Evolutionary conservation across 2,888 invertebrate genomes (phyloP), one percentile per base, ranked within the genome.

Genomic region (Lepidonotus clava): DNA sequence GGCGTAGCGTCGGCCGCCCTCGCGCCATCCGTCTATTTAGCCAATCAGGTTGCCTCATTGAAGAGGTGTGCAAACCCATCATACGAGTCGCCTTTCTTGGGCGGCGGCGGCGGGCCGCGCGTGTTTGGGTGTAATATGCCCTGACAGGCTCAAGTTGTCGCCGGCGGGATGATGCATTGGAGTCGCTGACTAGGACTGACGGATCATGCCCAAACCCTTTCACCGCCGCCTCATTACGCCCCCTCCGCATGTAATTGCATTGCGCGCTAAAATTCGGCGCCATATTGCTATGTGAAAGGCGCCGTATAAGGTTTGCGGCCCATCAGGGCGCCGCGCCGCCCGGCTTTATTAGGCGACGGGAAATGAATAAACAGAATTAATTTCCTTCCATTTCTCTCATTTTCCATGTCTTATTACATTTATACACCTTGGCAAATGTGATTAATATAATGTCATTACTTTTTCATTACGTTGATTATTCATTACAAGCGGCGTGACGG

Each of bases 291-390:
- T 18, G 36, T 36, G 34, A 71, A 71, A 71, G 71, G 71, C 71
- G 71, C 32, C 8, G 6, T 71, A 76, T 34, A 2, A 76, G 34
- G 36, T 21, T 0, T n/a, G 21, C 76, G 36, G 32, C 40, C 5
- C 61, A 21, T 76, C 38, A 34, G n/a, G 14, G 36, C 71, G 28
- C 34, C 4, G 24, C 83, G 8, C 28, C 46, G 6, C 28, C 21
- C 2, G 53, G 34, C 84, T 38, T 84, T 84, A 84, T 40, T 38
- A 66, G 66, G 56, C 38, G 36, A 24, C 41, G 32, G 85, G 85
- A 85, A 85, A 67, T 85, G 85, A 85, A 85, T 85, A 85, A 85
- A 85, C 85, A 85, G 67, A 67, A 85, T 85, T 85, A 85, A 85
- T 85, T 85, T 85, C 85, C 85, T 67, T 24, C 61, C 32, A 24